Evolutionary conservation across 2,113 vertebrate genomes (phyloP), one percentile per base, ranked within the genome.

Genomic region (Telmatochromis bifrenatus): DNA sequence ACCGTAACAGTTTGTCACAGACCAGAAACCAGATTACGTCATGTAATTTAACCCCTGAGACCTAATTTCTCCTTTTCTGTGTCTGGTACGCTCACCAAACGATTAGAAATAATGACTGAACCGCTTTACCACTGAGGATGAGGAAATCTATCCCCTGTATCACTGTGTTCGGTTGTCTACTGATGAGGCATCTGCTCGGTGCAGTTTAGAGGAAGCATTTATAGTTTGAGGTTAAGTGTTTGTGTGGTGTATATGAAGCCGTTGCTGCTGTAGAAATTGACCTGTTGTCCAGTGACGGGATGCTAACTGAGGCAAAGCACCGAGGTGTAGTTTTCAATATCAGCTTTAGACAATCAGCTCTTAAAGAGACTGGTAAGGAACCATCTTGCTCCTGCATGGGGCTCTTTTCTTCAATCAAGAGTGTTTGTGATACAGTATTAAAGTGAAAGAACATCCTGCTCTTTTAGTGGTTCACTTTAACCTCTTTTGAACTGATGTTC

Each of bases 1-100:
- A 92, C 53, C n/a, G 42, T 92, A 92, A 91, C 39, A 91, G 90
- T 88, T 94, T 91, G 90, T 92, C 91, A 83, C 12, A 81, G 80
- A 90, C 89, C 91, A 92, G 80, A 93, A 93, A 91, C 91, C 90
- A 85, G 87, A 83, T 91, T 81, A 89, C 91, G 84, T 93, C 93
- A 94, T 92, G 47, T 60, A 82, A 93, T 92, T 86, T 80, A 88
- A 91, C 84, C 86, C 83, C 82, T 90, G 83, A 89, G 84, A 88
- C 70, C 84, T 58, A 75, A 81, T 91, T 91, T 90, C 77, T 89
- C 80, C 83, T 92, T 90, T 73, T 75, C 88, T 80, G 49, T 84
- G 60, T 92, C 86, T 90, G 70, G 73, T 93, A 86, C 82, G 54
- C 79, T 65, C 56, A 88, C 84, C 83, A 94, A 87, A 93, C 81